Evolutionary conservation across 2,888 invertebrate species (phyloP), one percentile per base, ranked within the genome.

Genomic region (Mactromeris polynyma): DNA sequence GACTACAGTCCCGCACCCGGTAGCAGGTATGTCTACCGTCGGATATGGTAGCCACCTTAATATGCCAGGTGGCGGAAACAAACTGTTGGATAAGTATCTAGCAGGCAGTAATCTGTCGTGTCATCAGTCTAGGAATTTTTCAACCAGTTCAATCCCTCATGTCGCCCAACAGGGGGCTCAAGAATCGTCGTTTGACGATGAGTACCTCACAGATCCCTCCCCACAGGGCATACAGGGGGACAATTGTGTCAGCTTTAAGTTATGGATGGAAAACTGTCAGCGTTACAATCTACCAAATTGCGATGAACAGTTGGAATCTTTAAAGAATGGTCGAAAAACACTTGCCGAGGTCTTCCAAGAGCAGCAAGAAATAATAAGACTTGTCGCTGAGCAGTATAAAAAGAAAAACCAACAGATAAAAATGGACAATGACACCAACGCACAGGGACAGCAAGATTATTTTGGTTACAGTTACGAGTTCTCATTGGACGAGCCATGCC

Each of bases 211-310:
- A 7, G 89, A 89, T 46, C 95, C 94, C 0, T 93, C 94, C 64
- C 95, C 95, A 0, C 96, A 96, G 87, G 96, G 96, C 11, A 91
- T 96, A 9, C 95, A 96, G 89, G 96, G 96, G 0, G 94, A 94
- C n/a, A 95, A 95, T 80, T 95, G 95, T 89, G 95, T 94, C 0
- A 87, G 90, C 21, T 95, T 95, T 85, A 93, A 94, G 86, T 91
- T 95, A 0, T 96, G 96, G 96, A 93, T 96, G 86, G 94, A 95
- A 82, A 96, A 94, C 89, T 96, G 96, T 83, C 93, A 93, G 78
- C 89, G 94, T 7, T 96, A 94, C 88, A 94, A 95, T 7, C 83
- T 95, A 0, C 90, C 91, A 7, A 93, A 95, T 89, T 96, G 96
- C 91, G 92, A 94, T 69, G 94, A 95, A 69, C 94, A 95, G 85